These are phyloP conservation scores for Clinocottus analis DNA, from an alignment of 2,113 vertebrate species.

Conservation along the genomic window DNA sequence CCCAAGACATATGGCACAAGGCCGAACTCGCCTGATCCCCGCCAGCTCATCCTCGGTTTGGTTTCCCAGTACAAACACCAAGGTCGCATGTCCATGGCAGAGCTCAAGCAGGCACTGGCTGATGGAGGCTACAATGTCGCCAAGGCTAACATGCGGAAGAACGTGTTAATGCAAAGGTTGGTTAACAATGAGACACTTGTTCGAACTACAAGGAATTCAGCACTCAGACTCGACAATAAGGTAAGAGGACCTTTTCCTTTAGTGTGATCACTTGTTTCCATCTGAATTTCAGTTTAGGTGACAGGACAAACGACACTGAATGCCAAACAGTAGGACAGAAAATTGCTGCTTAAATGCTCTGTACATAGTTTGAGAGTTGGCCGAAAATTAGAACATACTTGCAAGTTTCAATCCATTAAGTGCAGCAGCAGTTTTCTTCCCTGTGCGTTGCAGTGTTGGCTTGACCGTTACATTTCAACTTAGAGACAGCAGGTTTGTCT, in stretches of 20 bases:
- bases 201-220: conserved; percentile 14
- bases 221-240: conserved; percentile 27
- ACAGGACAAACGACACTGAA: neutral
- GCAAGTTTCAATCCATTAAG: neutral
- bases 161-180: conserved; percentile 21
- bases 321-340: neutral
- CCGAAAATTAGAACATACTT: neutral
- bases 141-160: conserved; percentile 37
- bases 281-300: neutral
- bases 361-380: neutral
- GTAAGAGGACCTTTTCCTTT: conserved; percentile 12
- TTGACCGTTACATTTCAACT: neutral
- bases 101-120: conserved; percentile 52
- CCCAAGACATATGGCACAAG: neutral
- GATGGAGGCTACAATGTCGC: conserved; percentile 44
- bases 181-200: conserved; percentile 28
- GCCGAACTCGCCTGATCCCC: neutral
- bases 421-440: neutral
- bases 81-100: conserved; percentile 52
- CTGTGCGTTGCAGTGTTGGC: neutral
- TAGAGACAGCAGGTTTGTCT: neutral
- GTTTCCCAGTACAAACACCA: conserved; percentile 49
- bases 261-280: neutral
- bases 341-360: neutral
- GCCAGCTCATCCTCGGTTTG: conserved; percentile 41